These are phyloP conservation scores for Camarhynchus parvulus DNA, from an alignment of 2,113 vertebrate species.

Conservation along the genomic window DNA sequence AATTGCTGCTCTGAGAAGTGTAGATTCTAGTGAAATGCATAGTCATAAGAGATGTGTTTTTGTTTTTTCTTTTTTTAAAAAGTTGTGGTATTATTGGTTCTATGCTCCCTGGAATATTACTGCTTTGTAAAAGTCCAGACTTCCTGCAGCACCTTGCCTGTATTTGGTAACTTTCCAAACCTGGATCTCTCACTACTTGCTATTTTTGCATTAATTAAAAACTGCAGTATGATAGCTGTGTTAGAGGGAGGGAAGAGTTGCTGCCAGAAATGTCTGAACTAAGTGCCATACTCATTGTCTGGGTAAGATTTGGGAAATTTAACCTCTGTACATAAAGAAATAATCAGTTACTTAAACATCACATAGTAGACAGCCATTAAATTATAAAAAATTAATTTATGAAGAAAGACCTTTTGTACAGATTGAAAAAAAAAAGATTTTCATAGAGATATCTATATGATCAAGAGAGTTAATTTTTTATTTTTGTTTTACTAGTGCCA, in stretches of 20 bases:
- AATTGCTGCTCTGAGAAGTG: conserved; percentile 88
- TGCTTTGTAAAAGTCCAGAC: conserved; percentile 85
- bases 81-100: conserved; percentile 89
- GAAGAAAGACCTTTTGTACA: conserved; percentile 99
- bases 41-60: conserved; percentile 82
- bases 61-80: conserved; percentile 75
- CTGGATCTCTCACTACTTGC: conserved; percentile 81
- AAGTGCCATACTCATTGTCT: conserved; percentile 94
- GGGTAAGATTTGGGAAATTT: conserved; percentile 90
- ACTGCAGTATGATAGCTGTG: conserved; percentile 82
- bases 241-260: conserved; percentile 82
- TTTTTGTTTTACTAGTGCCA: conserved; percentile 95
- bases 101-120: conserved; percentile 85
- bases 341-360: conserved; percentile 90
- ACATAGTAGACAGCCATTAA: conserved; percentile 98
- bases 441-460: conserved; percentile 97
- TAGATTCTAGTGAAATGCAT: conserved; percentile 86
- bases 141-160: conserved; percentile 79
- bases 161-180: conserved; percentile 74
- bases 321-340: conserved; percentile 89
- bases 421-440: conserved; percentile 94
- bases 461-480: conserved; percentile 94
- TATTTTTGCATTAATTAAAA: conserved; percentile 83
- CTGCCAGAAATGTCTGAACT: conserved; percentile 93
- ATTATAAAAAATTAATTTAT: conserved; percentile 99